Conservation (phyloP, 2,888 invertebrate species). For the Alcis repandata region DNA sequence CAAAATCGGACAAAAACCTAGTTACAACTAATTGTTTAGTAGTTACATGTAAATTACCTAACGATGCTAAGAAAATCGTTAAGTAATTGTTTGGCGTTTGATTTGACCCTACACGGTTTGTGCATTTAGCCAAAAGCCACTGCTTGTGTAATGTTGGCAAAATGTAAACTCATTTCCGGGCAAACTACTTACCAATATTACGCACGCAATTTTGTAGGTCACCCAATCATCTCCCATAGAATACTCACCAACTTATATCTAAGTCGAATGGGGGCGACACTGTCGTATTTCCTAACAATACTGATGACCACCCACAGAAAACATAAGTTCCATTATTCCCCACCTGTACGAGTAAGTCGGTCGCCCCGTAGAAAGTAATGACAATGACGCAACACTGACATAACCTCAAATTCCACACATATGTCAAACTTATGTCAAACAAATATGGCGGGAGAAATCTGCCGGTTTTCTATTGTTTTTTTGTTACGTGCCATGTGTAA, state of each 20-base stretch:
- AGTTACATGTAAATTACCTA: too few relatives aligned
- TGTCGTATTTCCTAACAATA: neutral
- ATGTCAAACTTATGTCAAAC: constrained; percentile 32
- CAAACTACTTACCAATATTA: constrained; percentile 4
- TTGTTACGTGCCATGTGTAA: constrained; percentile 28
- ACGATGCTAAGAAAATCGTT: too few relatives aligned
- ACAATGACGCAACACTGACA: constrained; percentile 28
- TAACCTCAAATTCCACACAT: constrained; percentile 32
- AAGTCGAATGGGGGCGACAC: neutral
- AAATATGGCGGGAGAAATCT: constrained; percentile 33
- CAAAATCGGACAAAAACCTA: too few relatives aligned
- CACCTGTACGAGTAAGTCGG: neutral
- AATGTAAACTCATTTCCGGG: neutral
- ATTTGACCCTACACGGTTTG: neutral
- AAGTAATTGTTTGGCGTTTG: too few relatives aligned
- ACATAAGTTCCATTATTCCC: neutral
- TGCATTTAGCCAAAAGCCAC: constrained; percentile 2
- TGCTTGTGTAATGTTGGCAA: constrained; percentile 7
- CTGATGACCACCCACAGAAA: too few relatives aligned
- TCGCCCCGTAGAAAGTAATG: constrained; percentile 22
- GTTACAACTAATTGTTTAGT: too few relatives aligned
- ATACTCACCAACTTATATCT: neutral
- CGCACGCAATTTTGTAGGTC: constrained; percentile 17
- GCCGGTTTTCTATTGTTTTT: constrained; percentile 34
- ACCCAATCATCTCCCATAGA: constrained; percentile 11